Conservation (phyloP, 2,797 vertebrate species). For the Lepidocolaptes lacrymiger region DNA sequence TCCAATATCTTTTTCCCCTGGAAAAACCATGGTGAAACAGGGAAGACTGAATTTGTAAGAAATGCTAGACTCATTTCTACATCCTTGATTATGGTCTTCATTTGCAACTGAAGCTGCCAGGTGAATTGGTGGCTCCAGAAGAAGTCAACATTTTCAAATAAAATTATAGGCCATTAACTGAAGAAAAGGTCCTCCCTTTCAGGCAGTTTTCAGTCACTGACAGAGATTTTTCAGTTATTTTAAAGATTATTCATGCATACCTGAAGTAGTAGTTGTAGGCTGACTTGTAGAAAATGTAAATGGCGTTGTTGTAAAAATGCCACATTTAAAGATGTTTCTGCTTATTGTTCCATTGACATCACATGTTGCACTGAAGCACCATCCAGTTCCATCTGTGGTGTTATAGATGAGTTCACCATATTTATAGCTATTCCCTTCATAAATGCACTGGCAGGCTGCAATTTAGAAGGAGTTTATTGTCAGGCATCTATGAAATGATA, state of each 20-base stretch:
- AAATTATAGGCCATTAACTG: neutral
- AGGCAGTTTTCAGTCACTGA: neutral
- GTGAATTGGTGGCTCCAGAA: neutral
- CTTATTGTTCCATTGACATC: constrained; percentile 68
- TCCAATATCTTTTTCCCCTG: neutral
- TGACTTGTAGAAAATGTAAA: constrained; percentile 55
- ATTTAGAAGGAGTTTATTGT: neutral
- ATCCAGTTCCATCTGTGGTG: constrained; percentile 78
- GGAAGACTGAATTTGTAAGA: neutral
- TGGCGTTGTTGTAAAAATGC: neutral
- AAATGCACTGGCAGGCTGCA: constrained; percentile 75
- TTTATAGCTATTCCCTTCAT: constrained; percentile 63
- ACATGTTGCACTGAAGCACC: constrained; percentile 74
- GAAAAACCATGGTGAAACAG: neutral
- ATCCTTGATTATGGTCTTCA: neutral
- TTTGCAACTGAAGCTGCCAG: neutral
- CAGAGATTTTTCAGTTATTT: neutral
- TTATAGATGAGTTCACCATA: constrained; percentile 75
- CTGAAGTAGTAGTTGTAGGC: neutral
- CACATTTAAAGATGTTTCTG: constrained; percentile 57
- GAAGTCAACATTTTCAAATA: neutral
- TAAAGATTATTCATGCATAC: constrained; percentile 14
- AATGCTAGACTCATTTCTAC: neutral
- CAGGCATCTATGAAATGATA: neutral
- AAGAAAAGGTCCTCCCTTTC: neutral